phyloP scores from a whole-genome alignment of 64 coral and sea anemone genomes.

The Montipora cactus region DNA sequence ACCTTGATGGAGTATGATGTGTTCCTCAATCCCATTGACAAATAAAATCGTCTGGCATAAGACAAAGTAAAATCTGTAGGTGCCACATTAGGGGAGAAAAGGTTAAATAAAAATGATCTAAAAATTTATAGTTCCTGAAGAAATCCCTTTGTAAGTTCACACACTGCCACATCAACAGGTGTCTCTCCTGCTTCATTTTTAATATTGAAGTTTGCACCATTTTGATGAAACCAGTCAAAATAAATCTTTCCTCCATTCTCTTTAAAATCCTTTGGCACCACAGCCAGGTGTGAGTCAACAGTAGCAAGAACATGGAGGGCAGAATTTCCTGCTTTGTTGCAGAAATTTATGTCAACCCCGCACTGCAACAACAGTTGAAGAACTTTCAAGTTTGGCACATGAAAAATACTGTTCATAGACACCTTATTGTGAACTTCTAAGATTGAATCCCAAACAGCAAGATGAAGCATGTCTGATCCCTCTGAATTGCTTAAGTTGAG shows the following conservation, averaged over 20 bases:
- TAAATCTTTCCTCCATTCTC: constrained; percentile 39
- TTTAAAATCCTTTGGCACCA: constrained; percentile 53
- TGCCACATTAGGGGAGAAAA: no score
- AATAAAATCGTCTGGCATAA: no score
- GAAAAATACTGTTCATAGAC: constrained; percentile 7
- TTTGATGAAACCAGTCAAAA: constrained; percentile 31
- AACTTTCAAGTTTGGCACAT: constrained; percentile 65
- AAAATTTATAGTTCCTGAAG: not conserved
- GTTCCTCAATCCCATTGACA: no score
- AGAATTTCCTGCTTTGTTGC: constrained; percentile 57
- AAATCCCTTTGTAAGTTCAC: constrained; percentile 30
- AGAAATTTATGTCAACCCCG: constrained; percentile 36
- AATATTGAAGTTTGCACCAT: constrained; percentile 54
- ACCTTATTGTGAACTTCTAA: constrained; percentile 72
- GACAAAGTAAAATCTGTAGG: no score
- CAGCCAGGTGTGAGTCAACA: constrained; percentile 11
- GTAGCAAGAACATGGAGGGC: constrained; percentile 64
- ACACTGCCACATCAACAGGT: constrained; percentile 65
- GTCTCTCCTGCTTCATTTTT: constrained; percentile 55
- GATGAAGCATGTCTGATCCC: constrained; percentile 58
- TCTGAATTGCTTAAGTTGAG: constrained; percentile 49
- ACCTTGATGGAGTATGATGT: no score
- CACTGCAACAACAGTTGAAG: constrained; percentile 49
- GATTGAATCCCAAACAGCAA: constrained; percentile 63
- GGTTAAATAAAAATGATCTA: not conserved